Evolutionary conservation across 2,113 vertebrate genomes (phyloP), one percentile per base, ranked within the genome.

Genomic region (Charadrius vociferus): DNA sequence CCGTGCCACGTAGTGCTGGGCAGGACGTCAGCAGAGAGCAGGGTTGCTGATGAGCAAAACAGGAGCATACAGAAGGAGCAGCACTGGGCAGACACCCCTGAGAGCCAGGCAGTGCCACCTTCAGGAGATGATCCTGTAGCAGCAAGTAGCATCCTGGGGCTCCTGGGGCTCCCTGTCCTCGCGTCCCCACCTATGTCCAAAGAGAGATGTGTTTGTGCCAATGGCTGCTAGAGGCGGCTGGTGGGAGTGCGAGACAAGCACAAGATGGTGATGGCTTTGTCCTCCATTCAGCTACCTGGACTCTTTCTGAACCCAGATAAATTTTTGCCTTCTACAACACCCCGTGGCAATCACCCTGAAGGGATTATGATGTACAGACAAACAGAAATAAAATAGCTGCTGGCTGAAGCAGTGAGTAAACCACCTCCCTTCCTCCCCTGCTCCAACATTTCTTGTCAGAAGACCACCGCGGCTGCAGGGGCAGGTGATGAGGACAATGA

Each of bases 401-500:
- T 82, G 62, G n/a, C 47, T 58, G 74, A 82, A 91, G 68, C 24
- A 53, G 39, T 5, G 45, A 95, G 61, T 2, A 72, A 88, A 56
- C 18, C 15, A 72, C 41, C 29, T 93, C 56, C 53, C 16, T 56
- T 88, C 29, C n/a, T 81, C 45, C 58, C 7, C 27, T 62, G 14
- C 47, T 59, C 22, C 49, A 18, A 66, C 74, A 20, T 56, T 85
- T 65, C 52, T 41, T 68, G 29, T 75, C 58, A 45, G 84, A 90
- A 88, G 74, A 87, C 37, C 62, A 80, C 58, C 12, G 1, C 0
- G 32, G 78, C 39, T 34, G 11, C 71, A 49, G 49, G 34, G 49
- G 34, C 88, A 91, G 86, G 62, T 62, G 78, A 85, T n/a, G 66
- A 80, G 75, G 45, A 95, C 71, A 91, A 62, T 41, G 61, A 56